Base-by-base conservation (phyloP, 92 coral and sea anemone genomes). In the Palythoa grandis region DNA sequence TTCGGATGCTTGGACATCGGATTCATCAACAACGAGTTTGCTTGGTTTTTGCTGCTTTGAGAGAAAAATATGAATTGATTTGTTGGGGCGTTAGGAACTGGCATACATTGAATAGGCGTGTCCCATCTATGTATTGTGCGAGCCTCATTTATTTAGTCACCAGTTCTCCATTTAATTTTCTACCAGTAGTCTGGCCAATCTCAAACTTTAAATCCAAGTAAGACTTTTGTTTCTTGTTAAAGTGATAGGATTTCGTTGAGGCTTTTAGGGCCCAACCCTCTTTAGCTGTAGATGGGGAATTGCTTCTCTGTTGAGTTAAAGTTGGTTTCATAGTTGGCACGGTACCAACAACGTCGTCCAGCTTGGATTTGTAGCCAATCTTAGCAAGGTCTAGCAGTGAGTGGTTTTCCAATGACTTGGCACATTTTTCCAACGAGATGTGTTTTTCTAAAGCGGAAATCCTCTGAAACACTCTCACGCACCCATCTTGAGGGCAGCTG, bases 381-480 rank as follows among this genome's bases (percentile, higher is more conserved):
- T 88, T 74, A 12, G 91, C 91, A 23, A 82, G 91, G 76, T 82
- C 88, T 48, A 88, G 60, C 48, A 88, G 23, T 16, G 91, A 82
- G 52, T 76, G 67, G 37, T 82, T 88, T 65, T 88, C 91, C 39
- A 82, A 38, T 13, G 87, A 72, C 48, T 73, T 56, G 47, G 91
- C 57, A 65, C 91, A 82, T 65, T 88, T 88, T 52, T 88, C 87
- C 20, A 82, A 65, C 12, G 90, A 82, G 11, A 88, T 38, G 66
- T 58, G 82, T 72, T 82, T 82, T 57, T 82, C 87, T 53, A 82
- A 83, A 43, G 87, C 70, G 52, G 90, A 75, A 56, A 74, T 73
- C 58, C 85, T 83, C 63, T 83, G 91, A 75, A 88, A 88, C 15
- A 88, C 88, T 50, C 80, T 82, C 39, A 79, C 70, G 22, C 79